phyloP scores from a whole-genome alignment of 2,888 invertebrate species.

The Lasiommata megera region DNA sequence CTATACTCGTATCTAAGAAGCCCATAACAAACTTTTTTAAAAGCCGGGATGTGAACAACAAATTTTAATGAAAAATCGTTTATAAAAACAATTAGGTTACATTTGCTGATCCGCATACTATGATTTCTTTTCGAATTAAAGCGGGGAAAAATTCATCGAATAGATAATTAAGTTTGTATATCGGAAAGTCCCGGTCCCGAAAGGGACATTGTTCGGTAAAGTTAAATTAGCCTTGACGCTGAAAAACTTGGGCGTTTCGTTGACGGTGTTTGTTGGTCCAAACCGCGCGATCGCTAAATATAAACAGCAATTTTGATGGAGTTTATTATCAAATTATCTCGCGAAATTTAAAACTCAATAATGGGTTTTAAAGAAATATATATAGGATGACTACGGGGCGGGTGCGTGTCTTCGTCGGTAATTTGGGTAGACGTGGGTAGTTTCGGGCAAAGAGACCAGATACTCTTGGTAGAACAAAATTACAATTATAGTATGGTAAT shows the following conservation, averaged over 20 bases:
- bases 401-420: no score
- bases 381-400: no score
- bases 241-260: constrained; percentile 16
- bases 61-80: no score
- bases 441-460: no score
- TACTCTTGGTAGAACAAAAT: no score
- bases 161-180: constrained; percentile 23
- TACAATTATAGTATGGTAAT: no score
- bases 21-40: no score
- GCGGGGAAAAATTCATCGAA: constrained; percentile 13
- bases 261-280: constrained; percentile 6
- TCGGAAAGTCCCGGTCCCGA: not conserved
- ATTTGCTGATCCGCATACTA: not conserved
- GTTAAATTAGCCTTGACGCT: constrained; percentile 22
- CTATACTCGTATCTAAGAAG: no score
- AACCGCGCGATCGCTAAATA: constrained; percentile 9
- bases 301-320: constrained; percentile 16
- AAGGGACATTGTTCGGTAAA: constrained; percentile 20
- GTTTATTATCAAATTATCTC: constrained; percentile 11
- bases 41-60: no score
- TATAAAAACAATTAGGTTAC: not conserved
- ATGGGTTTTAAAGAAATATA: no score
- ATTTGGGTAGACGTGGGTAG: no score
- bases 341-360: not conserved
- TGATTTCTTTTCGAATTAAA: not conserved